phyloP scores from a whole-genome alignment of 2,888 invertebrate genomes.

The Pediacus dermestoides region DNA sequence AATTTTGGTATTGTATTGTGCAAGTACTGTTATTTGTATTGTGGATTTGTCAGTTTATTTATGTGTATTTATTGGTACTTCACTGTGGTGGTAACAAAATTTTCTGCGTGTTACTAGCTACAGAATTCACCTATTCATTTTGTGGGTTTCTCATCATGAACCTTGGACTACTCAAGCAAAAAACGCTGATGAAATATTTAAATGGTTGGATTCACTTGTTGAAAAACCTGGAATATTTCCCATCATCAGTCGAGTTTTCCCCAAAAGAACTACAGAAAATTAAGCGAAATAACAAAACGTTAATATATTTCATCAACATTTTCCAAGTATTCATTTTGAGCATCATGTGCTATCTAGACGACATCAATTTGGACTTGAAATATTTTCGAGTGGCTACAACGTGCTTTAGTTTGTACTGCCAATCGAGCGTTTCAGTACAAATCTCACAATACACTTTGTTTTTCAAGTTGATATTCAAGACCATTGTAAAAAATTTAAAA shows the following conservation, averaged over 20 bases:
- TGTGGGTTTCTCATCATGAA: not conserved
- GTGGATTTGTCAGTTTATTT: too few relatives aligned
- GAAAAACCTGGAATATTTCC: not conserved
- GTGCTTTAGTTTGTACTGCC: too few relatives aligned
- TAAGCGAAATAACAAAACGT: not conserved
- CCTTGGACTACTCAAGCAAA: not conserved
- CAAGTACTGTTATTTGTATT: too few relatives aligned
- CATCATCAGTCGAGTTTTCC: conserved; percentile 3
- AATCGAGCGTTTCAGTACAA: too few relatives aligned
- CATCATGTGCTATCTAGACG: too few relatives aligned
- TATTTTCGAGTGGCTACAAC: too few relatives aligned
- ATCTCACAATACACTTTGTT: too few relatives aligned
- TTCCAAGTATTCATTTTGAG: not conserved
- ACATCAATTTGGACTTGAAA: too few relatives aligned
- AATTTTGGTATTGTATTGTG: too few relatives aligned
- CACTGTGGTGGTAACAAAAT: not conserved
- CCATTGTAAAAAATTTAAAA: too few relatives aligned
- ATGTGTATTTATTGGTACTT: too few relatives aligned
- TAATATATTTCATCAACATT: not conserved
- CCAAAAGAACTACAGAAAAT: conserved; percentile 1
- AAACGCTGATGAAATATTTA: not conserved
- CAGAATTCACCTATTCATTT: not conserved
- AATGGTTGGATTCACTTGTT: conserved; percentile 1
- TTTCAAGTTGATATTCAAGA: too few relatives aligned
- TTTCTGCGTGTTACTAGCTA: not conserved